Evolutionary conservation across 92 coral and sea anemone genomes (phyloP), one percentile per base, ranked within the genome.

Genomic region (Phenganax subtilis): DNA sequence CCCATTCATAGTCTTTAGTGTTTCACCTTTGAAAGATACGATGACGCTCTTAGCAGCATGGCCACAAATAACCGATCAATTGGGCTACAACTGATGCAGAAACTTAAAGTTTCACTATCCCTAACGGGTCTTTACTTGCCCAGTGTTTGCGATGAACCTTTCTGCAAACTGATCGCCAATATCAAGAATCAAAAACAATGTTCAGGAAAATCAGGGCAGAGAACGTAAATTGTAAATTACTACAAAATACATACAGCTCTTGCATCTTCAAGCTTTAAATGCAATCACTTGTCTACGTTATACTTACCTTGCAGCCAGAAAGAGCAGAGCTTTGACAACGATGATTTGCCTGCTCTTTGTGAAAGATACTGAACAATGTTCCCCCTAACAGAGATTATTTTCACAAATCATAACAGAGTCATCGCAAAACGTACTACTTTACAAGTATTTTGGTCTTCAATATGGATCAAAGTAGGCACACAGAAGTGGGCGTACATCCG

Each of bases 1-100:
- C 82, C 82, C 3, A 62, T 77, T 29, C 82, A 77, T 55, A 55
- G 69, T 28, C 60, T 77, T 25, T 86, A 85, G 85, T 86, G 89
- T 60, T 77, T 77, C 57, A 77, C 71, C 37, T 77, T 77, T 62
- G 82, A 77, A 51, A 55, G 52, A 16, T 75, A 59, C 16, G 55
- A 75, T 68, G 77, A 60, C 0, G 51, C 51, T 6, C 81, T 76
- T 11, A 67, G 81, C 56, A 76, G 64, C 54, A 25, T 76, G 25
- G 47, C 81, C 56, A 76, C 81, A 6, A 76, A 76, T 12, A 76
- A 76, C 62, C 56, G 81, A 67, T 55, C 81, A 56, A 76, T 76
- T 76, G 81, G 56, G 54, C 67, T 76, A 67, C 81, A 76, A 58
- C 81, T 76, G 25, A 76, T 76, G 81, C 62, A 67, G 31, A 76